phyloP scores from a whole-genome alignment of 2,888 invertebrate genomes.

The Tineola bisselliella region DNA sequence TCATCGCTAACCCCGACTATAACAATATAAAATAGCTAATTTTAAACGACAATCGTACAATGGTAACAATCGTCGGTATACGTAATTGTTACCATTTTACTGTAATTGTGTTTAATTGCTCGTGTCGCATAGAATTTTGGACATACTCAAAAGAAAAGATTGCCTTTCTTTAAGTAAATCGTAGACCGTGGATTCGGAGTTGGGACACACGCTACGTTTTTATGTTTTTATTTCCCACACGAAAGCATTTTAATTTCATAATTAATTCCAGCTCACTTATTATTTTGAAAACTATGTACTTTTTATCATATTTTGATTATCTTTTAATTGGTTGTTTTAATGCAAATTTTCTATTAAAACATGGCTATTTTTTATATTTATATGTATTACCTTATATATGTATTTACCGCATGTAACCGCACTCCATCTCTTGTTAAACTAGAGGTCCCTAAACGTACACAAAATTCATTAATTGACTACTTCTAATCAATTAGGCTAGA shows the following conservation, averaged over 20 bases:
- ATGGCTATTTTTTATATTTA: too few relatives aligned
- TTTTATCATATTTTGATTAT: too few relatives aligned
- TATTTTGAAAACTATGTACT: neutral
- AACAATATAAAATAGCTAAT: neutral
- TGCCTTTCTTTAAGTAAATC: neutral
- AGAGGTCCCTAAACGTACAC: too few relatives aligned
- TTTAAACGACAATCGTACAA: neutral
- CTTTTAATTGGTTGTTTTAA: too few relatives aligned
- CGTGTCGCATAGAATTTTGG: slow-evolving; percentile 30
- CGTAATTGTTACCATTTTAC: slow-evolving; percentile 2
- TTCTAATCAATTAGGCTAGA: too few relatives aligned
- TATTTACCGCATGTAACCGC: too few relatives aligned
- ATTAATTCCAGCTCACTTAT: neutral
- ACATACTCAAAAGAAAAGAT: slow-evolving; percentile 18
- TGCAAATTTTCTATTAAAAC: too few relatives aligned
- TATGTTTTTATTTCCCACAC: slow-evolving; percentile 3
- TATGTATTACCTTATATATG: too few relatives aligned
- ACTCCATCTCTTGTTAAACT: too few relatives aligned
- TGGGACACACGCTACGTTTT: neutral
- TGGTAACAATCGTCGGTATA: neutral
- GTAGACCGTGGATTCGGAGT: neutral
- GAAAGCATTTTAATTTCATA: neutral
- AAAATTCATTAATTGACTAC: too few relatives aligned
- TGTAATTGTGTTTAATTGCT: slow-evolving; percentile 42
- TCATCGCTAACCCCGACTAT: neutral